Percentiles rank a stretch among this genome's conserved stretches.
Evolutionary conservation across 2,113 vertebrate genomes (phyloP).

Genomic region (Oxyura jamaicensis): DNA sequence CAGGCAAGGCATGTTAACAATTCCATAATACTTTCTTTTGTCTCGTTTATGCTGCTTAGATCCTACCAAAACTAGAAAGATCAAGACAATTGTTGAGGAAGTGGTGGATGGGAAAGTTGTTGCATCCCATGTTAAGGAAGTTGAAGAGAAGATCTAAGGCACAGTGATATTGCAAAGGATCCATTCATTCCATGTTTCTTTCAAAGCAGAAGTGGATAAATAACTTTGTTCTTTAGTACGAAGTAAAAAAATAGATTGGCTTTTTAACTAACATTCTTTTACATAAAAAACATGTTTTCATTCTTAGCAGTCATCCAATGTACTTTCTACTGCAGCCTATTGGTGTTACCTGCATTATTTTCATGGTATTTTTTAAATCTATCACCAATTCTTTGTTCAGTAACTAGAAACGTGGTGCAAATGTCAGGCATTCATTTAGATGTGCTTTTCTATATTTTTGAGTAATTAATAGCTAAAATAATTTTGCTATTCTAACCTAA

Average conservation of each 20-base stretch:
- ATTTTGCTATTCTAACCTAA: background rate
- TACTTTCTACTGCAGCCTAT: background rate
- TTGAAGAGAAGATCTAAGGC: constrained; percentile 74
- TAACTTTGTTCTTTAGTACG: background rate
- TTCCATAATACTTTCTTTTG: background rate
- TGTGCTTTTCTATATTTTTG: background rate
- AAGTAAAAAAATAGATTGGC: background rate
- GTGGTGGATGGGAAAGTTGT: constrained; percentile 80
- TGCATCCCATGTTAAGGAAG: constrained; percentile 75
- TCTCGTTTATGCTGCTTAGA: constrained; percentile 57
- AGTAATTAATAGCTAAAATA: background rate
- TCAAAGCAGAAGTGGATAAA: background rate
- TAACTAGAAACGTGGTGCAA: background rate
- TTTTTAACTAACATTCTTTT: background rate
- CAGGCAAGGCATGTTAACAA: background rate
- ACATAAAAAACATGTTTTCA: background rate
- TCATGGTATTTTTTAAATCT: background rate
- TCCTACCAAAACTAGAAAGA: constrained; percentile 76
- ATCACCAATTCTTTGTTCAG: background rate
- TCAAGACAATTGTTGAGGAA: constrained; percentile 81
- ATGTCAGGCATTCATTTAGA: background rate
- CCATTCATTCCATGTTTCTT: background rate
- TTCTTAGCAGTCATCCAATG: background rate
- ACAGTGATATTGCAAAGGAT: background rate
- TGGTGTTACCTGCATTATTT: background rate